Percentiles rank a stretch among this genome's conserved stretches.
Evolutionary conservation across 2,797 vertebrate species (phyloP).

Genomic region (Podarcis lilfordi): DNA sequence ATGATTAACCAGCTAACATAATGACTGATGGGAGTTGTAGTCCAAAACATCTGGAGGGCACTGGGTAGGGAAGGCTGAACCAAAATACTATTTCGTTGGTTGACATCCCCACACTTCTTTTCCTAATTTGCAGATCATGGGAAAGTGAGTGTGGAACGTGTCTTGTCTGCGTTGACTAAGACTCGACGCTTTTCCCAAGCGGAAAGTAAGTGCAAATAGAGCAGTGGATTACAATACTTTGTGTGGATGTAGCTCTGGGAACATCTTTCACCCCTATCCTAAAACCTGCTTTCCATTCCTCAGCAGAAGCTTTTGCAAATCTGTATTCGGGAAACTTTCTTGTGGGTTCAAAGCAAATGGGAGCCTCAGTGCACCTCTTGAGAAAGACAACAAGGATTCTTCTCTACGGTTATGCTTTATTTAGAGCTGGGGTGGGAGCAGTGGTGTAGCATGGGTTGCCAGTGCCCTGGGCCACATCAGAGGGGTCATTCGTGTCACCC

Average conservation of each 20-base stretch:
- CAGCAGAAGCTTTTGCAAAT: not conserved
- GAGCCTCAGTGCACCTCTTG: not conserved
- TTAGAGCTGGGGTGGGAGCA: too few relatives aligned
- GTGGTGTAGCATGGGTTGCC: too few relatives aligned
- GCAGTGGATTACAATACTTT: not conserved
- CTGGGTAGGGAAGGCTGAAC: too few relatives aligned
- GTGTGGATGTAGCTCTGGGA: not conserved
- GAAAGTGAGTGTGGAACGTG: constrained; percentile 16
- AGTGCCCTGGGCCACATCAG: too few relatives aligned
- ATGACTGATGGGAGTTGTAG: too few relatives aligned
- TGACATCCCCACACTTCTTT: not conserved
- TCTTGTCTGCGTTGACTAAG: constrained; percentile 25
- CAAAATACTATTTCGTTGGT: not conserved
- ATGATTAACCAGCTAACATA: not conserved
- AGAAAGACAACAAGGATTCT: not conserved
- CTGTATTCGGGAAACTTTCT: not conserved
- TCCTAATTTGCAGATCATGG: constrained; percentile 23
- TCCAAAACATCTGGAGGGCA: too few relatives aligned
- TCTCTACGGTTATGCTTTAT: not conserved
- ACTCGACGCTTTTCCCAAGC: constrained; percentile 3
- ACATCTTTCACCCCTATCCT: not conserved
- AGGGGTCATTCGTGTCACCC: too few relatives aligned
- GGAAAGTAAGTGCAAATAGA: constrained; percentile 38
- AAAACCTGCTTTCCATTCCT: not conserved
- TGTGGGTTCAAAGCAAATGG: not conserved